These are phyloP conservation scores for Oscheius sp. DNA, from an alignment of 2,888 invertebrate species.

Conservation along the genomic window DNA sequence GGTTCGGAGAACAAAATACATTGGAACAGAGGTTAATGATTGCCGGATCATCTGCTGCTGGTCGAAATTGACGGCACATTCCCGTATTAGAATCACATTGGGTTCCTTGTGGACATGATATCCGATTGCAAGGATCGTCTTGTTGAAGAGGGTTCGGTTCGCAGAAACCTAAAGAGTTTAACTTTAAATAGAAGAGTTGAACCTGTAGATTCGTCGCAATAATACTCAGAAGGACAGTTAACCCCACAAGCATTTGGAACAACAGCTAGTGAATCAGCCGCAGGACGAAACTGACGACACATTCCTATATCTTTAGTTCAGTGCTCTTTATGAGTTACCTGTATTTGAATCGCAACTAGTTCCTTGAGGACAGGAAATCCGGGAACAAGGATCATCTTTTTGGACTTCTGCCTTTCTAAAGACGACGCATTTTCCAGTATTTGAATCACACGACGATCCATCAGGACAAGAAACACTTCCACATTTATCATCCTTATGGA, in stretches of 20 bases:
- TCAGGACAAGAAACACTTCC: slow-evolving; percentile 7
- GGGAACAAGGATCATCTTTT: slow-evolving; percentile 7
- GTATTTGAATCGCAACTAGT: slow-evolving; percentile 18
- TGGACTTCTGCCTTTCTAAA: not conserved
- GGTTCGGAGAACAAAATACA: not conserved
- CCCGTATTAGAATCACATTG: slow-evolving; percentile 25
- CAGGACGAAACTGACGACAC: slow-evolving; percentile 14
- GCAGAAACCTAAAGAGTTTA: not conserved
- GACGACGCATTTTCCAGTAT: not conserved
- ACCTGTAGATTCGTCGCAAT: slow-evolving; percentile 3
- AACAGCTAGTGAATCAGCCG: not conserved
- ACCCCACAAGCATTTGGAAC: not conserved
- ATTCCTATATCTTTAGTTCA: not conserved
- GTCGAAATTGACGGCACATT: slow-evolving; percentile 28
- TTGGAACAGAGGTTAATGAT: not conserved
- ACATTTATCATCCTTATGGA: slow-evolving; percentile 22
- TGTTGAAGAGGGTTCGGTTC: not conserved
- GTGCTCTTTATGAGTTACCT: not conserved
- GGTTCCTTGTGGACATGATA: slow-evolving; percentile 27
- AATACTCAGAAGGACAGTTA: slow-evolving; percentile 12
- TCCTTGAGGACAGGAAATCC: slow-evolving; percentile 19
- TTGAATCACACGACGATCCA: not conserved
- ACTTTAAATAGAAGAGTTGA: not conserved
- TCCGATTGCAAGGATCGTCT: slow-evolving; percentile 7
- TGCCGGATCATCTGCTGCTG: slow-evolving; percentile 6